Percentiles rank a stretch among this genome's conserved stretches.
These are phyloP conservation scores for Drosophila borborema DNA, from an alignment of 2,888 invertebrate genomes.

Conservation along the genomic window DNA sequence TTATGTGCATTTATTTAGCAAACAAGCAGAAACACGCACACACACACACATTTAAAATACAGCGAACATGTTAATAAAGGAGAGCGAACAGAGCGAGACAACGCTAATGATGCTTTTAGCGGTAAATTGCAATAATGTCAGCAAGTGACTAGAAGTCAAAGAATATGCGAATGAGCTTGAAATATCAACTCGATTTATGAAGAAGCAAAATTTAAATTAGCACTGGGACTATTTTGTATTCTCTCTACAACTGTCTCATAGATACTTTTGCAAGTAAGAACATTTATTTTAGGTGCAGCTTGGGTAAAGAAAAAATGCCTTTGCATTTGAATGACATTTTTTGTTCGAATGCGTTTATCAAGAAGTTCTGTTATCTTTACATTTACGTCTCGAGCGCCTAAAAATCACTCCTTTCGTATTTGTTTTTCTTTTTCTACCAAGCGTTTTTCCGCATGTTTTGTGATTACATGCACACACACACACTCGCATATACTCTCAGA, in stretches of 20 bases:
- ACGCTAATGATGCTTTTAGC: conserved; percentile 45
- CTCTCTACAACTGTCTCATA: neutral
- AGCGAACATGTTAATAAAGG: neutral
- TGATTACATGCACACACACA: conserved; percentile 38
- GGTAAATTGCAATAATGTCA: conserved; percentile 45
- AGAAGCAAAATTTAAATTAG: neutral
- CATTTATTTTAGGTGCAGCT: neutral
- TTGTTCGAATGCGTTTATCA: neutral
- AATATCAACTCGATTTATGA: neutral
- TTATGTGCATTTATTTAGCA: conserved; percentile 24
- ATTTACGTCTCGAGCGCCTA: conserved; percentile 28
- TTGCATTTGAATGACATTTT: conserved; percentile 11
- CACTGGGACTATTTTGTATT: neutral
- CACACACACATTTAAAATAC: conserved; percentile 11
- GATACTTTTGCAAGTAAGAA: neutral
- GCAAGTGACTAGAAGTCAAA: conserved; percentile 9
- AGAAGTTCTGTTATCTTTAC: conserved; percentile 18
- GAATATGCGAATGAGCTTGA: neutral
- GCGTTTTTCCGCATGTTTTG: conserved; percentile 58
- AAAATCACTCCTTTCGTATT: conserved; percentile 31
- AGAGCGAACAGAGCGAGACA: conserved; percentile 34
- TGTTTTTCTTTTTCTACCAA: conserved; percentile 30
- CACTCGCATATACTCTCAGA: neutral
- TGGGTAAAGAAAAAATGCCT: conserved; percentile 20
- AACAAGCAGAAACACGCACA: conserved; percentile 4